Evolutionary conservation across 2,888 invertebrate genomes (phyloP).

Genomic region (Papilio elwesi): DNA sequence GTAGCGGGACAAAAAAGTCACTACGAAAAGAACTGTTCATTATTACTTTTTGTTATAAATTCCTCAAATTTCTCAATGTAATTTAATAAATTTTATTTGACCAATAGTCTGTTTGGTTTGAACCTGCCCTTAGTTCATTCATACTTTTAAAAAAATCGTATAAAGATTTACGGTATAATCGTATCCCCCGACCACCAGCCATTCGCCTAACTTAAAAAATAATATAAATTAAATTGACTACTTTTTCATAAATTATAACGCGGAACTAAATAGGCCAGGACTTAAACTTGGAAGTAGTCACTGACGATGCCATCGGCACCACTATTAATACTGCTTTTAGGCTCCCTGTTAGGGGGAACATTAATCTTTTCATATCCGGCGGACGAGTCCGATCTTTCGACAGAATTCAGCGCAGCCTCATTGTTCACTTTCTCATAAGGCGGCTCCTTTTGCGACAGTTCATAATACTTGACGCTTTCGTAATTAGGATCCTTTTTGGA

Average conservation of each 20-base stretch:
- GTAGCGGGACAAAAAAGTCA: not conserved
- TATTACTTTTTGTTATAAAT: not conserved
- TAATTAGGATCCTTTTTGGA: slow-evolving; percentile 89
- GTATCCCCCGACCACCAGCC: not conserved
- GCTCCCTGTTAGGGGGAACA: slow-evolving; percentile 62
- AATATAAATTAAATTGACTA: slow-evolving; percentile 35
- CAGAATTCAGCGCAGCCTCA: slow-evolving; percentile 54
- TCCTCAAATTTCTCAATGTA: too few species aligned
- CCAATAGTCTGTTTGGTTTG: too few species aligned
- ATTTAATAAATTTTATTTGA: too few species aligned
- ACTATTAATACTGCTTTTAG: slow-evolving; percentile 76
- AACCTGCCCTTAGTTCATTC: too few species aligned
- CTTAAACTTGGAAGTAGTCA: slow-evolving; percentile 80
- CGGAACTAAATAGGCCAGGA: slow-evolving; percentile 41
- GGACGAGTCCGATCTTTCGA: slow-evolving; percentile 72
- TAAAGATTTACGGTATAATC: not conserved
- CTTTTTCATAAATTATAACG: slow-evolving; percentile 29
- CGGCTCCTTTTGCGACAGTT: slow-evolving; percentile 84
- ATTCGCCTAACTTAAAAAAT: slow-evolving; percentile 33
- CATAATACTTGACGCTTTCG: slow-evolving; percentile 91
- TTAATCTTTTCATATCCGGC: slow-evolving; percentile 77
- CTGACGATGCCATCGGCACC: slow-evolving; percentile 70
- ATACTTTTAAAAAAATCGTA: too few species aligned
- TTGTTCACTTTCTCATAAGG: slow-evolving; percentile 87
- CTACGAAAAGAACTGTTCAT: not conserved